Base-by-base conservation (phyloP, 1,140 invertebrate genomes). In the Idris sp. region DNA sequence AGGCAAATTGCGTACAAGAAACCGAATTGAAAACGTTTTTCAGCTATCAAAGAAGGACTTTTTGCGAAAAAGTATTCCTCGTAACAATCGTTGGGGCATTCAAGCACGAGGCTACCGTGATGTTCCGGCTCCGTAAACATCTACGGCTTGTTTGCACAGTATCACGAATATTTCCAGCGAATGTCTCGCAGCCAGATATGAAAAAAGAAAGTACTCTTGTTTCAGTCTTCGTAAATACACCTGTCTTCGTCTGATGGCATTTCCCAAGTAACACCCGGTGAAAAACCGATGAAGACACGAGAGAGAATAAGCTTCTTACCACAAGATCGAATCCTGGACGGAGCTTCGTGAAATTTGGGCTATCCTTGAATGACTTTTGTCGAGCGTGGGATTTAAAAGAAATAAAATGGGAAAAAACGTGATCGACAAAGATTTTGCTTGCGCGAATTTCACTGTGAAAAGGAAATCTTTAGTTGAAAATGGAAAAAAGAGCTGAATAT, bases 71-170 rank as follows among this genome's bases (percentile, higher is more conserved):
- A 19, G 25, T 16, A 54, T 65, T 75, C 51, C 51, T 61, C 59
- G 56, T 59, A 46, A 61, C 61, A 71, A 76, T 76, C 59, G 61
- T 71, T 35, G 53, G 25, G 26, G 65, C 65, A 61, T 13, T 15
- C 38, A 65, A 54, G 73, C 67, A 33, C 31, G 18, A 61, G 41
- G 62, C 43, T 53, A 38, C 31, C 28, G 54, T 46, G 46, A 65
- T 75, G 65, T 75, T 75, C 65, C 73, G 36, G 43, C 65, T 75
- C 53, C 48, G 46, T 69, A 75, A 69, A 75, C 73, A 75, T 69
- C 73, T 65, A 65, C 59, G 73, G 59, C 73, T 69, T 75, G 73
- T 75, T 75, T 75, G 64, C 69, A 75, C 73, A 75, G 73, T 75
- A 69, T 75, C 73, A 48, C 64, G 59, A 75, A 75, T 75, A 75